phyloP scores from a whole-genome alignment of 30 jellyfish, hydroid and myxozoan species.

The Cassiopea andromeda region DNA sequence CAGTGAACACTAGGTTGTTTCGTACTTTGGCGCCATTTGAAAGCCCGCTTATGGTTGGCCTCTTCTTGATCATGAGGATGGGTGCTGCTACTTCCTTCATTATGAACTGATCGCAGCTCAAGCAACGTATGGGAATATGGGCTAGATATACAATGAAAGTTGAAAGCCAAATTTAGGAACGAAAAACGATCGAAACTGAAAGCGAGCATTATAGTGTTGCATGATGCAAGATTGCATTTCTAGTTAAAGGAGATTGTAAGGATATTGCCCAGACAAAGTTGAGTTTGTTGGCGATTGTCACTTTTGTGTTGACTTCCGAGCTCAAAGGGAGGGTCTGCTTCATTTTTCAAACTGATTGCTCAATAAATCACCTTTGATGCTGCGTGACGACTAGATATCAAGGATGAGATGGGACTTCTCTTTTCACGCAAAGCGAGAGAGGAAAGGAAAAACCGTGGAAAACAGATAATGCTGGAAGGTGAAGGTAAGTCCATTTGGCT shows the following conservation, averaged over 20 bases:
- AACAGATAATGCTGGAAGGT: constrained; percentile 32
- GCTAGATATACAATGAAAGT: too few relatives aligned
- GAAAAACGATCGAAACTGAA: too few relatives aligned
- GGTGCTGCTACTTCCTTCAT: too few relatives aligned
- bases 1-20: background rate
- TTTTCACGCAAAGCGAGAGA: constrained; percentile 62
- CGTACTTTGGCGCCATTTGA: constrained; percentile 35
- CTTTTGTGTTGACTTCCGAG: background rate
- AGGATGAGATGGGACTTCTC: constrained; percentile 51
- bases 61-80: background rate
- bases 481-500: constrained; percentile 31
- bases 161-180: too few relatives aligned
- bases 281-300: background rate
- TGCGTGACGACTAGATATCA: background rate
- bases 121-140: too few relatives aligned
- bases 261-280: background rate
- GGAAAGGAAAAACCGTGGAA: constrained; percentile 32
- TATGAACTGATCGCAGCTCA: too few relatives aligned
- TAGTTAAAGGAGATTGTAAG: too few relatives aligned
- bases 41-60: background rate
- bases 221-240: too few relatives aligned
- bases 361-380: background rate
- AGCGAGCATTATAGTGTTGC: too few relatives aligned
- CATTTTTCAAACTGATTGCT: background rate
- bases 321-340: background rate